Percentiles rank a stretch among this genome's conserved stretches.
Conservation (phyloP, 92 coral and sea anemone genomes). For the Phenganax subtilis region DNA sequence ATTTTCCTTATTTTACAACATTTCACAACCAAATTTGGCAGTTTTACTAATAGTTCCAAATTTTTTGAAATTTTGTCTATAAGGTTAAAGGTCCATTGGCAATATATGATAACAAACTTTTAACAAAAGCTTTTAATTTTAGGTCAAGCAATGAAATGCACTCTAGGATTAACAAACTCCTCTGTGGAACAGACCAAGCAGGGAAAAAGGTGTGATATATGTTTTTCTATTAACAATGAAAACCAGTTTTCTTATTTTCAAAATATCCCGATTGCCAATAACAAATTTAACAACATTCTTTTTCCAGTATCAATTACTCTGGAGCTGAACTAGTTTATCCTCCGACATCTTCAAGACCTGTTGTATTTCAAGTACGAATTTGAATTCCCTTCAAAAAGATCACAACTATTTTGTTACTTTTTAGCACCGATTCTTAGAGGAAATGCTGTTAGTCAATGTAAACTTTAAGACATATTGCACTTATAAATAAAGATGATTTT, state of each 20-base stretch:
- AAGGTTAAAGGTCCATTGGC: neutral
- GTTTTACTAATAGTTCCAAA: no score
- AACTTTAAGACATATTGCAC: neutral
- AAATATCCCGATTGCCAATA: neutral
- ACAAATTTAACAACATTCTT: neutral
- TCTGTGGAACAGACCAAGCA: constrained; percentile 5
- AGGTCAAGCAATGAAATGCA: constrained; percentile 39
- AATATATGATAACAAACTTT: neutral
- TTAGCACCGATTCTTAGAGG: no score
- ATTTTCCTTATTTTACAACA: no score
- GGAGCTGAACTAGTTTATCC: constrained; percentile 39
- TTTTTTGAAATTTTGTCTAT: no score
- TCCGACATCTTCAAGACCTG: constrained; percentile 28
- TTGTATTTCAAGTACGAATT: constrained; percentile 40
- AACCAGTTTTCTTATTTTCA: no score
- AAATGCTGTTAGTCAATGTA: neutral
- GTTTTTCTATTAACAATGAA: no score
- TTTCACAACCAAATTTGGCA: no score
- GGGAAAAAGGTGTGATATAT: neutral
- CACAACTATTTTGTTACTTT: no score
- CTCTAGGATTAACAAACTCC: constrained; percentile 17
- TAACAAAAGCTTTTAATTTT: neutral
- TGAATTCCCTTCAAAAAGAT: neutral
- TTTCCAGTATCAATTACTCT: constrained; percentile 15
- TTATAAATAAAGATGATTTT: neutral